Evolutionary conservation across 2,797 vertebrate species (phyloP), one percentile per base, ranked within the genome.

Genomic region (Adelosebastes latens): DNA sequence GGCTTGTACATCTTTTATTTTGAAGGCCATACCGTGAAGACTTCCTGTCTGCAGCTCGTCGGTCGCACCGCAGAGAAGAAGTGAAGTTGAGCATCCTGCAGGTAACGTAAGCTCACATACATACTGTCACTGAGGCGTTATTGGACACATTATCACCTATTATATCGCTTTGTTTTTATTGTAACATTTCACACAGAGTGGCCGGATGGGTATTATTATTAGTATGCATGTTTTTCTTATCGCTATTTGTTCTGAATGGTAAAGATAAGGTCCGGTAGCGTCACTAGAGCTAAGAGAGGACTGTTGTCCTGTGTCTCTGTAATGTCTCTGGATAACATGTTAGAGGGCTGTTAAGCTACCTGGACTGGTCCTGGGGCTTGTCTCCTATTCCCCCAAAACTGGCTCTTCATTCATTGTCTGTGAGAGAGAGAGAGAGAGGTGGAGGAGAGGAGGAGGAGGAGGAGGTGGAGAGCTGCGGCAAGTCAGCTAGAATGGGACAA

Each of bases 21-120:
- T 87, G 87, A 89, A 87, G 0, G 8, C 2, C 3, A 0, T 0
- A 2, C 2, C 2, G 0, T 2, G 24, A 3, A 0, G 0, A 22
- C 1, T 81, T 93, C 90, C 89, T 14, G 81, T 69, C 1, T 32
- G 16, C 4, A 74, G 8, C 18, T 42, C 11, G 1, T 75, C 16
- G 89, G 83, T 85, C 67, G 88, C 89, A 77, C 83, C 92, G 92
- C 93, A 91, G 90, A 86, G 88, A 92, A 94, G 92, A 92, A 94
- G 92, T 94, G 93, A 94, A 94, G 91, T 93, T 93, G 87, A 92
- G 90, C 91, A 90, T 92, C 92, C 89, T 90, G 92, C 91, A 94
- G 94, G 93, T 94, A 93, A 89, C 2, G 78, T 77, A 32, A 42
- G 59, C 69, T 14, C 67, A 8, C 67, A 8, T 7, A 36, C 79